Percentiles rank a stretch among this genome's conserved stretches.
Conservation (phyloP, 2,888 invertebrate species). For the Cephus nigrinus region DNA sequence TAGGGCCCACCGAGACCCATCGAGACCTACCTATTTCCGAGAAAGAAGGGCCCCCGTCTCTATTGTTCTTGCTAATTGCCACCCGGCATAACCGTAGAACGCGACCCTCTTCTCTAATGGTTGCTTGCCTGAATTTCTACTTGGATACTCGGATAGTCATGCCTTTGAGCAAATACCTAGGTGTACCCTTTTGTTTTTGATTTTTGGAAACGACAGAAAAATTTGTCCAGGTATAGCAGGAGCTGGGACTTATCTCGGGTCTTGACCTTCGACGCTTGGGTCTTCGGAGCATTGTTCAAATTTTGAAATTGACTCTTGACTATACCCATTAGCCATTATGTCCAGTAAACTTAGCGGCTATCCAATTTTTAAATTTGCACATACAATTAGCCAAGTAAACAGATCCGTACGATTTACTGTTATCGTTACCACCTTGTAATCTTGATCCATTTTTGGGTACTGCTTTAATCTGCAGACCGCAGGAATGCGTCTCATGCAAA, state of each 20-base stretch:
- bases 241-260: not conserved
- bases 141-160: slow-evolving; percentile 17
- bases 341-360: not conserved
- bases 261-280: not conserved
- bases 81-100: slow-evolving; percentile 46
- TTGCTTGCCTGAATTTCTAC: not conserved
- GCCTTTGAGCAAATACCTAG: slow-evolving; percentile 18
- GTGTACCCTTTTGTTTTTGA: not conserved
- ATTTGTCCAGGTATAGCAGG: not conserved
- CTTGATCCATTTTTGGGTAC: not conserved
- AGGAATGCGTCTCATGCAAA: not conserved
- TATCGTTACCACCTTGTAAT: not conserved
- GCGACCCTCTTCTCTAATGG: slow-evolving; percentile 23
- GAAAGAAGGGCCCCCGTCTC: slow-evolving; percentile 54
- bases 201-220: not conserved
- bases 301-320: not conserved
- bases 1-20: slow-evolving; percentile 17
- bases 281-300: not conserved
- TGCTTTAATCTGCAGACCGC: not conserved
- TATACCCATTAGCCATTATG: not conserved
- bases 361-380: not conserved
- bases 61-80: slow-evolving; percentile 67
- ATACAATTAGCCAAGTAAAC: not conserved
- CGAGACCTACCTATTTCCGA: slow-evolving; percentile 55
- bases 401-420: not conserved